These are phyloP conservation scores for Camponotus fellah DNA, from an alignment of 2,888 invertebrate genomes.

Conservation along the genomic window DNA sequence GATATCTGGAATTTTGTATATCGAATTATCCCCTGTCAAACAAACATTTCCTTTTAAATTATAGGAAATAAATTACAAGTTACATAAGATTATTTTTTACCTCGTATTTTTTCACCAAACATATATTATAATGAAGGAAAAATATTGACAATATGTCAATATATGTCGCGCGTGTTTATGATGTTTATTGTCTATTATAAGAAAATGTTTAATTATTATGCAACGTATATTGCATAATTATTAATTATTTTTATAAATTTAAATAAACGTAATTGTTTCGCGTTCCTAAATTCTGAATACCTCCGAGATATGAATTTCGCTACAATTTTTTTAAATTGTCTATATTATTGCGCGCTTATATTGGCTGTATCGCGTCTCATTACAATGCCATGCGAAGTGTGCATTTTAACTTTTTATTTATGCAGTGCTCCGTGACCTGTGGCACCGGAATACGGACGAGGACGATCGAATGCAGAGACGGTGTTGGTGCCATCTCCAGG, in stretches of 20 bases:
- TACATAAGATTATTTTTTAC: not conserved
- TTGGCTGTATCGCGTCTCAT: conserved; percentile 35
- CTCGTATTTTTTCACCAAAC: not conserved
- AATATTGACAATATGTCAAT: not conserved
- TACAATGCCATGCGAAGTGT: conserved; percentile 42
- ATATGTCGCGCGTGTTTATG: not conserved
- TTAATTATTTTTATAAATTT: not conserved
- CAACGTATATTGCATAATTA: not conserved
- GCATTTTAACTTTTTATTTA: conserved; percentile 55
- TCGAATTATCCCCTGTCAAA: conserved; percentile 16
- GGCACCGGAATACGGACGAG: conserved; percentile 95
- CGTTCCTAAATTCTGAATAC: not conserved
- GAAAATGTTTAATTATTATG: not conserved
- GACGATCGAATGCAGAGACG: conserved; percentile 92
- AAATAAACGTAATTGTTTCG: not conserved
- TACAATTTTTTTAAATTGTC: not conserved
- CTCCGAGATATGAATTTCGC: not conserved
- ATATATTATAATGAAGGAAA: not conserved
- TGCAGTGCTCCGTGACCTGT: conserved; percentile 97
- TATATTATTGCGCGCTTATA: conserved; percentile 33
- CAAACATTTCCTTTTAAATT: not conserved
- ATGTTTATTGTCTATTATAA: not conserved
- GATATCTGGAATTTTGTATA: conserved; percentile 12
- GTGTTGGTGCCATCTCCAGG: conserved; percentile 80
- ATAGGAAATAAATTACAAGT: not conserved